phyloP scores from a whole-genome alignment of 30 jellyfish, hydroid and myxozoan species.

The Hydractinia symbiolongicarpus region DNA sequence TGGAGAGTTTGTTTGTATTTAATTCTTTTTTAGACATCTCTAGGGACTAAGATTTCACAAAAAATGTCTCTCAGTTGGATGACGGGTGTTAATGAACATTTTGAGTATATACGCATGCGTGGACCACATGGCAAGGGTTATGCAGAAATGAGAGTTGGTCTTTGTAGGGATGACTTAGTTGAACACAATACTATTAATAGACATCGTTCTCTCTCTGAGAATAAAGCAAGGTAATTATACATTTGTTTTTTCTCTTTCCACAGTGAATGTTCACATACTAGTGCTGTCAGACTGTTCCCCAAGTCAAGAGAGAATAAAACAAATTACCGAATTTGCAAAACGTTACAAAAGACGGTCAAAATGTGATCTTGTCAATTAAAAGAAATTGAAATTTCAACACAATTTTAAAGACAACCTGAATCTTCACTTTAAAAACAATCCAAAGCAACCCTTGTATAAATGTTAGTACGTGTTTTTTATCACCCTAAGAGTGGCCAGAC shows the following conservation, averaged over 20 bases:
- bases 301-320: not conserved
- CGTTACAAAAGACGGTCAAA: too few species aligned
- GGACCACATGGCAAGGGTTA: conserved; percentile 94
- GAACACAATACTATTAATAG: conserved; percentile 31
- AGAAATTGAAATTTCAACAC: not conserved
- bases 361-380: not conserved
- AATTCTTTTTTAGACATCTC: conserved; percentile 33
- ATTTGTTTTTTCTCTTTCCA: too few species aligned
- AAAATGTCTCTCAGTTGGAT: conserved; percentile 65
- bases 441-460: too few species aligned
- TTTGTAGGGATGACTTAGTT: conserved; percentile 16
- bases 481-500: too few species aligned
- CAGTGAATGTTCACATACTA: too few species aligned
- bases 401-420: not conserved
- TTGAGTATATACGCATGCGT: conserved; percentile 81
- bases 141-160: conserved; percentile 82
- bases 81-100: conserved; percentile 50
- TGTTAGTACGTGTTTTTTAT: too few species aligned
- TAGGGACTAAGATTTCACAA: conserved; percentile 53
- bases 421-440: not conserved
- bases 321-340: not conserved
- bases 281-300: not conserved
- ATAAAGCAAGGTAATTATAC: not conserved
- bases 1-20: too few species aligned
- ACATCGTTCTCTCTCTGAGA: conserved; percentile 10